Evolutionary conservation across 2,888 invertebrate species (phyloP).

Genomic region (Stenoptilia bipunctidactyla): DNA sequence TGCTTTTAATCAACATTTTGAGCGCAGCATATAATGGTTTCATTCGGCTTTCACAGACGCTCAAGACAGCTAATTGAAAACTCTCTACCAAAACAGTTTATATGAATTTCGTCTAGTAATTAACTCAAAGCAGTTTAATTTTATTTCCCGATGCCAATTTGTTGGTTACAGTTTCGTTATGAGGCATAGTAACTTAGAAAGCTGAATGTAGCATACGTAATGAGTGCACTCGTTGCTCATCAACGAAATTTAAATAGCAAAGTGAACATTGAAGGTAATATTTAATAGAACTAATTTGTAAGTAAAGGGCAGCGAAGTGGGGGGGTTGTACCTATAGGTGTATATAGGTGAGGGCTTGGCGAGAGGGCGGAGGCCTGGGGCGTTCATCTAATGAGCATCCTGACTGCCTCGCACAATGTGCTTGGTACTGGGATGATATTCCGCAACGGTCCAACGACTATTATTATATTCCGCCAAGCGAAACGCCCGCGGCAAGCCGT

Average conservation of each 20-base stretch:
- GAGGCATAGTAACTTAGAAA: no score
- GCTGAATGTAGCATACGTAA: no score
- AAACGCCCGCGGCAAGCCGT: conserved; percentile 45
- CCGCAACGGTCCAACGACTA: conserved; percentile 52
- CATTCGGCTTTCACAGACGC: no score
- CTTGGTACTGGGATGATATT: conserved; percentile 35
- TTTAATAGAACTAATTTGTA: conserved; percentile 36
- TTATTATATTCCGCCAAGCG: conserved; percentile 58
- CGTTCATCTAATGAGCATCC: conserved; percentile 68
- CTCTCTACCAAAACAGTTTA: no score
- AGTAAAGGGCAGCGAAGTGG: conserved; percentile 13
- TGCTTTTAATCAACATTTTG: no score
- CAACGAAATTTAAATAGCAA: not conserved
- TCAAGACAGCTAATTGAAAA: no score
- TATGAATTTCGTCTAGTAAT: no score
- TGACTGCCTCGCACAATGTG: conserved; percentile 55
- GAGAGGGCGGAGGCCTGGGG: conserved; percentile 36
- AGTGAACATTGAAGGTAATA: conserved; percentile 3
- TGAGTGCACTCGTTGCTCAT: not conserved
- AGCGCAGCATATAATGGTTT: no score
- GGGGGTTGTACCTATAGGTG: no score
- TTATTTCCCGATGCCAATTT: no score
- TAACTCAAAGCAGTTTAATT: no score
- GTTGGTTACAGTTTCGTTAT: no score
- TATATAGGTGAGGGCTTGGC: conserved; percentile 18